A percentile compares a stretch with the other conserved stretches of the same genome.
These are phyloP conservation scores for Cantharis lateralis DNA, from an alignment of 2,888 invertebrate species.

Conservation along the genomic window DNA sequence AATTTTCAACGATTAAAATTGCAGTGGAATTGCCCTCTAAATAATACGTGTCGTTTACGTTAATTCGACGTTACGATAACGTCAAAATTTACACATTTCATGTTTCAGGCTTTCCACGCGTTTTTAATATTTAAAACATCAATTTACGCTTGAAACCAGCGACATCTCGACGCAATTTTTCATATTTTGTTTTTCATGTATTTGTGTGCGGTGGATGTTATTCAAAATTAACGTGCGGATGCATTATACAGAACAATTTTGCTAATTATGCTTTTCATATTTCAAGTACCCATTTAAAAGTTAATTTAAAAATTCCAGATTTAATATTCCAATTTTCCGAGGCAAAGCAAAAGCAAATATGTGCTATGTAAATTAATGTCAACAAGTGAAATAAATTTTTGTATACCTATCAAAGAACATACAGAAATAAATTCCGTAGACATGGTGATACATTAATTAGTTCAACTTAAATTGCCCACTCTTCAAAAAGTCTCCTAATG, in stretches of 20 bases:
- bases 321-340: not conserved
- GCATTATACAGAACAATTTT: not conserved
- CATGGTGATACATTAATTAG: constrained; percentile 3
- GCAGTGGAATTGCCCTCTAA: not conserved
- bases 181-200: not conserved
- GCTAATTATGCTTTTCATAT: not conserved
- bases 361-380: not conserved
- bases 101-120: not conserved
- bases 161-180: not conserved
- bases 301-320: not conserved
- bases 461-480: not conserved
- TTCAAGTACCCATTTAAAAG: not conserved
- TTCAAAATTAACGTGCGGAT: not conserved
- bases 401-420: not conserved
- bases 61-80: not conserved
- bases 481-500: not conserved
- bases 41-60: not conserved
- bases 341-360: not conserved
- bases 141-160: not conserved
- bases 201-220: not conserved
- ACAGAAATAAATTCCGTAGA: not conserved
- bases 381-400: not conserved
- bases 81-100: not conserved
- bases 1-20: not conserved
- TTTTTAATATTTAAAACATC: not conserved